Conservation (phyloP, 2,113 vertebrate species). For the Epinephelus lanceolatus region DNA sequence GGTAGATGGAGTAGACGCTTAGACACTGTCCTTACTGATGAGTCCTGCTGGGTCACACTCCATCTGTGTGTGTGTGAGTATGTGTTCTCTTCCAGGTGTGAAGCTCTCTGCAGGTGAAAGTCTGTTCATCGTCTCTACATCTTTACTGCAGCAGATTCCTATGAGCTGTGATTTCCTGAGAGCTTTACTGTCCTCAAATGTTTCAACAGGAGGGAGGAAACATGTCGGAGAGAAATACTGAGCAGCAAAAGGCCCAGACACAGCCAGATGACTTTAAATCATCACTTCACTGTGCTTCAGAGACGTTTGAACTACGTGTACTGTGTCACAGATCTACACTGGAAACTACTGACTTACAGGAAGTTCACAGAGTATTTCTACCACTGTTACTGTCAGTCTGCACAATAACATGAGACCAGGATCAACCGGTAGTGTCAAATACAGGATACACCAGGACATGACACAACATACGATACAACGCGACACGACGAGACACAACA, state of each 20-base stretch:
- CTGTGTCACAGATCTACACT: too few relatives aligned
- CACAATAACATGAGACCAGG: too few relatives aligned
- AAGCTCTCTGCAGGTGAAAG: not conserved
- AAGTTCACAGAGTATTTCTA: too few relatives aligned
- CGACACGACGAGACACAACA: too few relatives aligned
- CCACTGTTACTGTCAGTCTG: too few relatives aligned
- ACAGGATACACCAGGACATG: too few relatives aligned
- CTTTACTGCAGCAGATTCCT: slow-evolving; percentile 7
- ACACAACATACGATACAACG: too few relatives aligned
- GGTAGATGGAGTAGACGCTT: too few relatives aligned
- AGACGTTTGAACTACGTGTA: not conserved
- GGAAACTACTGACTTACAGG: too few relatives aligned
- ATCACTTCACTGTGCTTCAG: not conserved
- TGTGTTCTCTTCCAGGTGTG: slow-evolving; percentile 15
- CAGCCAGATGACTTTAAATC: not conserved
- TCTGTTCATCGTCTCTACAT: not conserved
- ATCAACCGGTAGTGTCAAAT: too few relatives aligned
- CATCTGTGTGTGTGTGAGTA: too few relatives aligned
- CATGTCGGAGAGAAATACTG: not conserved
- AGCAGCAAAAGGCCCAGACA: not conserved
- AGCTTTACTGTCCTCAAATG: slow-evolving; percentile 20
- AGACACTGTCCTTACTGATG: not conserved
- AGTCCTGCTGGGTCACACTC: not conserved
- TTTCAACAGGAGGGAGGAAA: slow-evolving; percentile 12
- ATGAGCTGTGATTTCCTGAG: slow-evolving; percentile 26